phyloP scores from a whole-genome alignment of 2,888 invertebrate genomes.

The Anodontia alba region DNA sequence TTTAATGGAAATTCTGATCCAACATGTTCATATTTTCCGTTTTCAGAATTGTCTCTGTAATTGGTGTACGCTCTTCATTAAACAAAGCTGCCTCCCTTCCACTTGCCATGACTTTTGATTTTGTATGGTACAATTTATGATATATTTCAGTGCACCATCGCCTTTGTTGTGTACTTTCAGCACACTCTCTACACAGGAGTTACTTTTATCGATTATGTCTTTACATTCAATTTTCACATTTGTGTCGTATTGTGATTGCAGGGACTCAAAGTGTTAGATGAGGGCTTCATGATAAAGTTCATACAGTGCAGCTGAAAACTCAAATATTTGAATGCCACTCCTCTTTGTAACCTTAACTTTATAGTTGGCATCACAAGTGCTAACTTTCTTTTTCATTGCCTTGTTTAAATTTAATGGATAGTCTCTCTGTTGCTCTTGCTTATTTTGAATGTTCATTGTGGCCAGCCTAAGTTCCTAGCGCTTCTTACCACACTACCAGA shows the following conservation, averaged over 20 bases:
- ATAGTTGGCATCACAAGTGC: neutral
- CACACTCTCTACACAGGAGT: neutral
- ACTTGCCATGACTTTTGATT: neutral
- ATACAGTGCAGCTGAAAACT: neutral
- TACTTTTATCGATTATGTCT: neutral
- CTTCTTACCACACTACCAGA: too few species aligned
- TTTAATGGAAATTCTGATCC: neutral
- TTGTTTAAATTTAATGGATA: neutral
- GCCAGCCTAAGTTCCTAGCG: constrained; percentile 3
- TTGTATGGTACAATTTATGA: constrained; percentile 2
- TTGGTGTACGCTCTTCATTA: neutral
- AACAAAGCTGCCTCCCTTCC: neutral
- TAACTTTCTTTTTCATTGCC: neutral
- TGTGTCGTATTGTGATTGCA: neutral
- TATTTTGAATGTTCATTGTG: neutral
- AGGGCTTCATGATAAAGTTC: neutral
- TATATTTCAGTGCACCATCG: neutral
- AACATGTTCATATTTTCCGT: neutral
- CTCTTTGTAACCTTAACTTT: neutral
- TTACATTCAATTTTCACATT: neutral
- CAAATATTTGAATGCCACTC: neutral
- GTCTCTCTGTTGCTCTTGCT: neutral
- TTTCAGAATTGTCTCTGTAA: neutral
- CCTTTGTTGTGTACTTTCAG: neutral
- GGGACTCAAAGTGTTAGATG: neutral